Base-by-base conservation (phyloP, 1,140 invertebrate species). In the Conopomorpha cramerella region DNA sequence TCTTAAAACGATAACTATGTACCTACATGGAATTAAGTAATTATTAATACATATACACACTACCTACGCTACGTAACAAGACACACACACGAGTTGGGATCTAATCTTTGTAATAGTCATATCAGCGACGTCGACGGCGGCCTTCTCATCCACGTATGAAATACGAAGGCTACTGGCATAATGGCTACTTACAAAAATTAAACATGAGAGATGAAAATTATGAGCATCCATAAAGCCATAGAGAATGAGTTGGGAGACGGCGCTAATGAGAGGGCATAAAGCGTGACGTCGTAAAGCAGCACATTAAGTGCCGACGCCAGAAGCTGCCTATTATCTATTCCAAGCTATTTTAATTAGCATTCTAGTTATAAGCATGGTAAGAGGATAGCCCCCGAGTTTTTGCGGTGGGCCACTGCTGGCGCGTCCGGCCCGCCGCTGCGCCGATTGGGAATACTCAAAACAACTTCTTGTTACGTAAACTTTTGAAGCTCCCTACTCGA, bases 301-400 rank as follows among this genome's bases (percentile, higher is more conserved):
- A 51, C 55, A 58, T 63, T 65, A 67, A 73, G 67, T 58, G 53
- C 49, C 51, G 44, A 56, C 52, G 65, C 58, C 66, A 71, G 61
- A 64, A 67, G 61, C 63, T 65, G 54, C 46, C 54, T 52, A 55
- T 67, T 63, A 71, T 70, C 62, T 71, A 71, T 70, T 63, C 64
- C 48, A 49, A 68, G 63, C 63, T 66, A 66, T 74, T 72, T 70
- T 70, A 72, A 68, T 72, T 72, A 67, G 55, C 63, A 64, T 70
- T 49, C 48, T 55, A 61, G 52, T 63, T 63, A 62, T 61, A 64
- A 67, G 59, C 64, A 58, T 64, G 51, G 45, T 52, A 42, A 54
- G 58, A 50, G 42, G 43, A 68, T 63, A 60, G 68, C 66, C 64
- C 66, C 64, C 63, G 60, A 55, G 59, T 51, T 51, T 63, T 55